phyloP scores from a whole-genome alignment of 1,140 invertebrate genomes.

The Drosophila athabasca region DNA sequence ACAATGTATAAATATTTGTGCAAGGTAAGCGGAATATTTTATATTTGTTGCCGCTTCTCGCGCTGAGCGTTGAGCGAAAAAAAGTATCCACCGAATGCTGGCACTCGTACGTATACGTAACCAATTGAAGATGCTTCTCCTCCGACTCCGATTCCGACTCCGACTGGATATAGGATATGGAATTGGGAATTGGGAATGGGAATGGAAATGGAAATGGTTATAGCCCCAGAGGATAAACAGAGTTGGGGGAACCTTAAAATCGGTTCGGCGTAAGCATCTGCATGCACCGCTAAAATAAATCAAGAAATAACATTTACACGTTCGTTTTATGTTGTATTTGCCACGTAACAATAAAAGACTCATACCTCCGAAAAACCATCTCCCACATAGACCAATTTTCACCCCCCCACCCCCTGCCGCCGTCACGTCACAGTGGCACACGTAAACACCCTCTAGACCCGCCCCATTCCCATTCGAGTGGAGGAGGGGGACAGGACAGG shows the following conservation, averaged over 20 bases:
- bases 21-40: constrained; percentile 80
- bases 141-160: neutral
- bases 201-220: constrained; percentile 8
- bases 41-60: constrained; percentile 53
- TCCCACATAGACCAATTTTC: constrained; percentile 64
- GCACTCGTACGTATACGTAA: constrained; percentile 40
- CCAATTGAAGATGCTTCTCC: constrained; percentile 27
- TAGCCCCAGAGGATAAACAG: too few relatives aligned
- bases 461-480: neutral
- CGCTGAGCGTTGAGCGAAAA: constrained; percentile 13
- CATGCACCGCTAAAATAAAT: constrained; percentile 81
- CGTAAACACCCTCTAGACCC: constrained; percentile 43
- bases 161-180: constrained; percentile 1
- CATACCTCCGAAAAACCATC: constrained; percentile 4
- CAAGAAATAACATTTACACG: constrained; percentile 82
- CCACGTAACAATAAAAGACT: constrained; percentile 76
- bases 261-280: constrained; percentile 74
- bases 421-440: constrained; percentile 2
- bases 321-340: constrained; percentile 82
- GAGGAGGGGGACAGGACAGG: constrained; percentile 13
- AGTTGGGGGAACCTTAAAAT: constrained; percentile 56
- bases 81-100: constrained; percentile 26
- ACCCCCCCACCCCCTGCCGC: neutral
- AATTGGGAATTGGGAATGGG: neutral
- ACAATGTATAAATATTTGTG: constrained; percentile 76